These are phyloP conservation scores for Diplolepis rosae DNA, from an alignment of 2,888 invertebrate genomes.

Conservation along the genomic window DNA sequence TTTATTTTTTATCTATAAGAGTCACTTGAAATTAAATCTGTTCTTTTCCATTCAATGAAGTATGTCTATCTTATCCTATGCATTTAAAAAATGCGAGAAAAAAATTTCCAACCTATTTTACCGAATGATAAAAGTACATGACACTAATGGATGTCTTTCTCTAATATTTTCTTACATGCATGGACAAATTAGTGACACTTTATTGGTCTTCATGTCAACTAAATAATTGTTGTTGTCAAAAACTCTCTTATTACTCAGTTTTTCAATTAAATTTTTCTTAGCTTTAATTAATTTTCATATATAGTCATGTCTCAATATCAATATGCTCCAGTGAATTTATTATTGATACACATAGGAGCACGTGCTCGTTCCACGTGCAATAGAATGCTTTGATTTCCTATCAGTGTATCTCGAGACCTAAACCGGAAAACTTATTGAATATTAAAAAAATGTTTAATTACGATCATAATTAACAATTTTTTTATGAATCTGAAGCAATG, in stretches of 20 bases:
- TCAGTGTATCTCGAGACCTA: not conserved
- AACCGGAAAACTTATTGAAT: not conserved
- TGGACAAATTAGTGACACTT: not conserved
- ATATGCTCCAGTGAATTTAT: not conserved
- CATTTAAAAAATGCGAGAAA: not conserved
- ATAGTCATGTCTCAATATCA: not conserved
- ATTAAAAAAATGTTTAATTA: not conserved
- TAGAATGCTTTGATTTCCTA: not conserved
- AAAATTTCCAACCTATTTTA: not conserved
- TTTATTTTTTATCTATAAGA: not conserved
- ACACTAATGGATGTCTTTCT: not conserved
- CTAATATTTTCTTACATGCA: not conserved
- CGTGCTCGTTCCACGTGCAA: not conserved
- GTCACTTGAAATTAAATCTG: not conserved
- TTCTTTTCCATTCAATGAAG: slow-evolving; percentile 2
- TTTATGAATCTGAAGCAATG: too few relatives aligned
- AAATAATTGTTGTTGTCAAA: not conserved
- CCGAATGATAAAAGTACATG: not conserved
- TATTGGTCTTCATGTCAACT: not conserved
- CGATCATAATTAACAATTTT: not conserved
- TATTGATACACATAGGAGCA: not conserved
- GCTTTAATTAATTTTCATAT: not conserved
- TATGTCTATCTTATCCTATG: not conserved
- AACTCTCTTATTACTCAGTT: not conserved
- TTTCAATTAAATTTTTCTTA: not conserved